Conservation (phyloP, 2,888 invertebrate genomes). For the Amphipyra berbera region DNA sequence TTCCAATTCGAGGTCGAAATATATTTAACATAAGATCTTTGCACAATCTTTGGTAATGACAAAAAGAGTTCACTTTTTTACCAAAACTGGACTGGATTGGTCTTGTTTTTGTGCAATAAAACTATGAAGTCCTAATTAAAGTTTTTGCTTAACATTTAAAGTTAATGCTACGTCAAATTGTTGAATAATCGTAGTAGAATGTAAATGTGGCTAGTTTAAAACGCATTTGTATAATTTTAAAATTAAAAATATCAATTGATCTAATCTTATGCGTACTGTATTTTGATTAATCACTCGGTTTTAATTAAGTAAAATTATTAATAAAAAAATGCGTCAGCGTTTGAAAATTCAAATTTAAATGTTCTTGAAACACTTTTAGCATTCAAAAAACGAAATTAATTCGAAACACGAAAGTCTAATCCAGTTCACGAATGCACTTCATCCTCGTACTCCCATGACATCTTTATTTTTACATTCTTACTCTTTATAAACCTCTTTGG, state of each 20-base stretch:
- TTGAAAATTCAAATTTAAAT: conserved; percentile 12
- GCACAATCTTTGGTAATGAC: conserved; percentile 48
- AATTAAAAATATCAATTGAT: neutral
- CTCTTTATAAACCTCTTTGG: conserved; percentile 35
- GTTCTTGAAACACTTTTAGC: conserved; percentile 5
- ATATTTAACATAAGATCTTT: conserved; percentile 25
- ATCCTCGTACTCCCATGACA: conserved; percentile 67
- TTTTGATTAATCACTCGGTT: conserved; percentile 4
- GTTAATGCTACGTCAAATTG: conserved; percentile 11
- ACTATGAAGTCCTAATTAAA: conserved; percentile 37
- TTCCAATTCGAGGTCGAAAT: neutral
- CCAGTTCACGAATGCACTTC: conserved; percentile 47
- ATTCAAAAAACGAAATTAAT: conserved; percentile 16
- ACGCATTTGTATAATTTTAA: conserved; percentile 3
- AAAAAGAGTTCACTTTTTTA: conserved; percentile 33
- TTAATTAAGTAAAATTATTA: conserved; percentile 1
- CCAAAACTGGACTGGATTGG: conserved; percentile 26
- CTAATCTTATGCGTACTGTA: neutral
- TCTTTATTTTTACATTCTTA: conserved; percentile 53
- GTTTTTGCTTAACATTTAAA: conserved; percentile 46
- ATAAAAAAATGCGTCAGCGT: neutral
- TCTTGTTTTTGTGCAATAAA: conserved; percentile 40
- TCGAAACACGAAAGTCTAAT: conserved; percentile 28
- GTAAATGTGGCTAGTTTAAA: too few species aligned
- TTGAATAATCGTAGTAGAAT: too few species aligned